These are phyloP conservation scores for Ceyx cyanopectus DNA, from an alignment of 2,113 vertebrate species.

Conservation along the genomic window DNA sequence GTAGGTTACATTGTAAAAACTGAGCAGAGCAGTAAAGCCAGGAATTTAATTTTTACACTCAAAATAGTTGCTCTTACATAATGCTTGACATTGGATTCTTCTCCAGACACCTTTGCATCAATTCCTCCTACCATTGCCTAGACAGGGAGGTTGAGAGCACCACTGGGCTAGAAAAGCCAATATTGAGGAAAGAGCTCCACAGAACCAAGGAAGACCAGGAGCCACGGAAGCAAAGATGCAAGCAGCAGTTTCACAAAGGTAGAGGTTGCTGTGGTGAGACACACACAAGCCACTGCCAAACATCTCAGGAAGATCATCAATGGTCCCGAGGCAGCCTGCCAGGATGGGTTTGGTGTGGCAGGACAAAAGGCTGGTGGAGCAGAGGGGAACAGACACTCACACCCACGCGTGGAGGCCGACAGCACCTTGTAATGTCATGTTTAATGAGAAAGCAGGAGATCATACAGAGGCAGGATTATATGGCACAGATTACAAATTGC, in stretches of 20 bases:
- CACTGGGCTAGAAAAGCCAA: not conserved
- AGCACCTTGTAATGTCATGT: not conserved
- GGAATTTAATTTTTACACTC: not conserved
- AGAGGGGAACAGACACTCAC: not conserved
- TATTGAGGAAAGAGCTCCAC: fast-evolving
- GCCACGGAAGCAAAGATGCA: not conserved
- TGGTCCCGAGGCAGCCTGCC: fast-evolving
- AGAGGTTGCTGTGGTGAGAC: not conserved
- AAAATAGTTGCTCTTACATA: not conserved
- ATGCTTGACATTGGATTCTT: not conserved
- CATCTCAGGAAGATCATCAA: fast-evolving
- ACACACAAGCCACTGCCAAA: fast-evolving
- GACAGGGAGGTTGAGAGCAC: not conserved
- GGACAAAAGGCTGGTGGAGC: not conserved
- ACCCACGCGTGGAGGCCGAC: not conserved
- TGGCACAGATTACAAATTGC: not conserved
- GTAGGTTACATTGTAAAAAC: not conserved
- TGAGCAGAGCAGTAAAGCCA: not conserved
- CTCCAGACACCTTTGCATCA: not conserved
- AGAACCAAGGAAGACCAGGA: not conserved
- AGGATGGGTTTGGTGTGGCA: not conserved
- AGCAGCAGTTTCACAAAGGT: not conserved
- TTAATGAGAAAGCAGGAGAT: constrained; percentile 42
- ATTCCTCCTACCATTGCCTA: fast-evolving
- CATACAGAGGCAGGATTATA: not conserved